These are phyloP conservation scores for Cheilosia soror DNA, from an alignment of 2,888 invertebrate genomes.

Conservation along the genomic window DNA sequence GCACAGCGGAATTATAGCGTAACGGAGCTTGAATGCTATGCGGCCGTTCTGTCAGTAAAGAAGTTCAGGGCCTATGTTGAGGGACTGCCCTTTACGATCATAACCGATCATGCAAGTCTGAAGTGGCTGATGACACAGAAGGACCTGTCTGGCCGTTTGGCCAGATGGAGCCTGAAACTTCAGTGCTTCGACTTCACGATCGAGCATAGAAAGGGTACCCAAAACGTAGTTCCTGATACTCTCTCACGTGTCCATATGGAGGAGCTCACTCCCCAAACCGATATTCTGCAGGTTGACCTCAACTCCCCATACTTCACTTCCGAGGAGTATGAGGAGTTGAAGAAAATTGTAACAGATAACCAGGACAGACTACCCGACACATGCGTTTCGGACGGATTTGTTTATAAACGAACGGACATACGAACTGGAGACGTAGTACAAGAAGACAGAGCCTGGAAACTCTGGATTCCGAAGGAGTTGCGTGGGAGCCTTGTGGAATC, in stretches of 20 bases:
- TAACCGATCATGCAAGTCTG: not conserved
- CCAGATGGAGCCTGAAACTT: not conserved
- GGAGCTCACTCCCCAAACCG: no score
- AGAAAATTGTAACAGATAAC: not conserved
- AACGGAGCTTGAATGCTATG: no score
- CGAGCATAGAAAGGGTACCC: no score
- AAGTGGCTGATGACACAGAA: not conserved
- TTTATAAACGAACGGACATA: not conserved
- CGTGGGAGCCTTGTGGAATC: not conserved
- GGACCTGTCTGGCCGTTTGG: not conserved
- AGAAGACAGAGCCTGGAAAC: constrained; percentile 1
- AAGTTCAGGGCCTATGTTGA: not conserved
- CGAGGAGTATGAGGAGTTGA: not conserved
- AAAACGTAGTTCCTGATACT: no score
- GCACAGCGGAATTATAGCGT: no score
- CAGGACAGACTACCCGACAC: not conserved
- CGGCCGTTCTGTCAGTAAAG: not conserved
- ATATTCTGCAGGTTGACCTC: no score
- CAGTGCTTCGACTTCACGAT: not conserved
- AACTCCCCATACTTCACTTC: not conserved
- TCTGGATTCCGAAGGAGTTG: not conserved
- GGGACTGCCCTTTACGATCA: no score
- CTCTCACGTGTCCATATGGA: no score
- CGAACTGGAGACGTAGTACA: not conserved
- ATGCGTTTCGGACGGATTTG: not conserved